Evolutionary conservation across 2,113 vertebrate species (phyloP), one percentile per base, ranked within the genome.

Genomic region (Emydocephalus ijimae): DNA sequence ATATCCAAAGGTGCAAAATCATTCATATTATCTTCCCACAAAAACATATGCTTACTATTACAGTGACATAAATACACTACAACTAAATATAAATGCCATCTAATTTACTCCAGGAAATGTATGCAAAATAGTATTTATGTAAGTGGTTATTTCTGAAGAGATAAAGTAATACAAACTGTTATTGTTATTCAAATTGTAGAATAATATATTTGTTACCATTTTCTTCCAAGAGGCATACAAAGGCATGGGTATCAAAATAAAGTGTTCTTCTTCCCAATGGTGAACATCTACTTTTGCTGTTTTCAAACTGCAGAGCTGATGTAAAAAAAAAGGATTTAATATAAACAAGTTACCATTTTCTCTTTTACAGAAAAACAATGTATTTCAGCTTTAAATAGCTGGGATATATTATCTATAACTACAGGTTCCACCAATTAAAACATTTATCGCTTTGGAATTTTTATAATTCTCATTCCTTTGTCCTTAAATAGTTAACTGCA

Each of bases 231-330:
- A 99, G 96, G 81, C 97, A 98, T 11, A 99, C 98, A 86, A 99
- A 96, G 0, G 98, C 98, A 11, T 99, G 99, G 6, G 99, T 99
- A 89, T 99, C 99, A 94, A 99, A 99, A 90, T 98, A 98, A 91
- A 98, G 96, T 91, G 95, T 98, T 92, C 96, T 96, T 24, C 91
- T 97, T 64, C 97, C 98, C 4, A 96, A 74, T 15, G 97, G 97
- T 0, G 98, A 94, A 15, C 98, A 81, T 7, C 94, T 96, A 34
- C 95, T 95, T 52, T 96, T 98, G 87, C 50, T 97, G 43, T 93
- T 10, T 18, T 98, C 97, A 87, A 98, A 97, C 94, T 98, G 98
- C 85, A 96, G 55, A 48, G 90, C 64, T 88, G 85, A 94, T 7
- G 93, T 74, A 14, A 97, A 98, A 5, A 5, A 87, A 0, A 14